Evolutionary conservation across 2,113 vertebrate genomes (phyloP), one percentile per base, ranked within the genome.

Genomic region (Clarias batrachus): DNA sequence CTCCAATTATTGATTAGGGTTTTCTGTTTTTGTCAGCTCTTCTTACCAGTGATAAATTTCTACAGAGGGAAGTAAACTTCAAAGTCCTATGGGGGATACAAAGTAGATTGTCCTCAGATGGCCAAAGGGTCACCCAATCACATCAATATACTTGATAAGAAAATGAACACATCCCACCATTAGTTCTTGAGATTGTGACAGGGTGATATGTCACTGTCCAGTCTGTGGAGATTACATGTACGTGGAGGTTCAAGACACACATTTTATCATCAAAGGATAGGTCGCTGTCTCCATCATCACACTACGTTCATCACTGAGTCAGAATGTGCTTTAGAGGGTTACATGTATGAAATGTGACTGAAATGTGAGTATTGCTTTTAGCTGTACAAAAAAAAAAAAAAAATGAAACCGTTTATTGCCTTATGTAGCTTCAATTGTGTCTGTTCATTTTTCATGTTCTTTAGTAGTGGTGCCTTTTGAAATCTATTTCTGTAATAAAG

Each of bases 231-330:
- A 88, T 90, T 89, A 89, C 82, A 59, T 87, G n/a, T 66, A 65
- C 60, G 30, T 48, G 84, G 86, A 85, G 86, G 59, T 68, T 83
- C 63, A 59, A 83, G 66, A 85, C 33, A 66, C 73, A 70, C 80
- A 65, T 90, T 85, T 86, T 84, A 89, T 89, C 90, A 89, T 88
- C 90, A 90, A 90, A 90, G 88, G 54, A 86, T 30, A 85, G 83
- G 86, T 86, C 77, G 59, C 83, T 81, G 83, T 88, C 87, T 85
- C 85, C 74, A 84, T 90, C 76, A 84, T 65, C 59, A 86, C 86
- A 89, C 74, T 57, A 59, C 68, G 12, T 84, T 86, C 60, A 86
- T 88, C 86, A 86, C 27, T 59, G 33, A 83, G 66, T 60, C 86
- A 80, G 68, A 25, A 60, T 25, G 30, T 59, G 63, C n/a, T 63